Conservation (phyloP, 1,140 invertebrate species). For the Cherax destructor region DNA sequence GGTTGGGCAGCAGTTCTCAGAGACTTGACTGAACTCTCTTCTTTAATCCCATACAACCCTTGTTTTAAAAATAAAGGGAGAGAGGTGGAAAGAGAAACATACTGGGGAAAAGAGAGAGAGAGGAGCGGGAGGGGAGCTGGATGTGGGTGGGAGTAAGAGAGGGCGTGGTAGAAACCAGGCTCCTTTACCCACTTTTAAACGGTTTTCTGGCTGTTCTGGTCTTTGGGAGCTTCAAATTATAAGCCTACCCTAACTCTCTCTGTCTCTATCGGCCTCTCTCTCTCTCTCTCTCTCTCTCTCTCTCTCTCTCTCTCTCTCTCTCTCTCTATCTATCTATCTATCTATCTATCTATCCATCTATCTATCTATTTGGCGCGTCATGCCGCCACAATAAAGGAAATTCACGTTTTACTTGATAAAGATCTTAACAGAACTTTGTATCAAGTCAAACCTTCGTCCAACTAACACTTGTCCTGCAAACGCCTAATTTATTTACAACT, state of each 20-base stretch:
- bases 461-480: no score
- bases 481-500: no score
- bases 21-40: no score
- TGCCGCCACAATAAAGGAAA: no score
- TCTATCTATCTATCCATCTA: no score
- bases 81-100: neutral
- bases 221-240: constrained; percentile 24
- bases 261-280: neutral
- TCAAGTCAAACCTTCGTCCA: no score
- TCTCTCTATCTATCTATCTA: no score
- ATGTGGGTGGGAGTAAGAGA: constrained; percentile 22
- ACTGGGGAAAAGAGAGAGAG: neutral
- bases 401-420: no score
- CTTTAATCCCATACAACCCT: neutral
- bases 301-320: neutral
- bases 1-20: no score
- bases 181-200: constrained; percentile 17
- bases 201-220: constrained; percentile 40
- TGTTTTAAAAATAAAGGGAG: neutral
- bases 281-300: neutral
- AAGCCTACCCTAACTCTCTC: constrained; percentile 2
- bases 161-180: neutral
- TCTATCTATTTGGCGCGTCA: no score
- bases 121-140: neutral
- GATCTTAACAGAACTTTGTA: no score